phyloP scores from a whole-genome alignment of 2,888 invertebrate genomes.

The Drosophila eohydei region DNA sequence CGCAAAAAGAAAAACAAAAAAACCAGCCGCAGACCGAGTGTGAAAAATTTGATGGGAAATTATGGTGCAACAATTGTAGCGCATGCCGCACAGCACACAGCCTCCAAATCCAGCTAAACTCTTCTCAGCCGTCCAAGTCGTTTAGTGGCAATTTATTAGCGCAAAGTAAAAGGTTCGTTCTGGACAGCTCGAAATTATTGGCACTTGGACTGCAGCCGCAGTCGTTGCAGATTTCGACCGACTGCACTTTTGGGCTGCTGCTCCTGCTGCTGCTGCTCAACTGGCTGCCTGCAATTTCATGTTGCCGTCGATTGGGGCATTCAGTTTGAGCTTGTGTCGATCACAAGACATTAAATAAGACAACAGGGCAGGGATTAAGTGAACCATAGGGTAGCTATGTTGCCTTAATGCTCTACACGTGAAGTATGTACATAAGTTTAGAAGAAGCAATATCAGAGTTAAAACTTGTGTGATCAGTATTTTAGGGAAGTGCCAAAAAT shows the following conservation, averaged over 20 bases:
- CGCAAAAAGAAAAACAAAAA: slow-evolving; percentile 34
- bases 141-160: slow-evolving; percentile 77
- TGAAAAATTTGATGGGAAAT: slow-evolving; percentile 81
- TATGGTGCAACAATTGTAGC: slow-evolving; percentile 79
- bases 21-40: slow-evolving; percentile 64
- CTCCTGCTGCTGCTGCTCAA: slow-evolving; percentile 11
- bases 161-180: slow-evolving; percentile 76
- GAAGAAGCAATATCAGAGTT: background rate
- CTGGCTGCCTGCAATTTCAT: slow-evolving; percentile 43
- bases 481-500: too few species aligned
- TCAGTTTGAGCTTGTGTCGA: slow-evolving; percentile 45
- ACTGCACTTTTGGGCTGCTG: slow-evolving; percentile 21
- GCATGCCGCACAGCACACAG: slow-evolving; percentile 36
- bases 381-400: background rate
- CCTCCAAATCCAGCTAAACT: slow-evolving; percentile 6
- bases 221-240: slow-evolving; percentile 35
- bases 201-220: slow-evolving; percentile 64
- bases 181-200: slow-evolving; percentile 70
- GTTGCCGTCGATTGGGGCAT: slow-evolving; percentile 47
- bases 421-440: background rate
- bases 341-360: slow-evolving; percentile 58
- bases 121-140: slow-evolving; percentile 56
- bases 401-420: slow-evolving; percentile 24
- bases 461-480: too few species aligned
- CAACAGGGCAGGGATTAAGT: slow-evolving; percentile 44